These are phyloP conservation scores for Prunella fulvescens DNA, from an alignment of 2,113 vertebrate genomes.

Conservation along the genomic window DNA sequence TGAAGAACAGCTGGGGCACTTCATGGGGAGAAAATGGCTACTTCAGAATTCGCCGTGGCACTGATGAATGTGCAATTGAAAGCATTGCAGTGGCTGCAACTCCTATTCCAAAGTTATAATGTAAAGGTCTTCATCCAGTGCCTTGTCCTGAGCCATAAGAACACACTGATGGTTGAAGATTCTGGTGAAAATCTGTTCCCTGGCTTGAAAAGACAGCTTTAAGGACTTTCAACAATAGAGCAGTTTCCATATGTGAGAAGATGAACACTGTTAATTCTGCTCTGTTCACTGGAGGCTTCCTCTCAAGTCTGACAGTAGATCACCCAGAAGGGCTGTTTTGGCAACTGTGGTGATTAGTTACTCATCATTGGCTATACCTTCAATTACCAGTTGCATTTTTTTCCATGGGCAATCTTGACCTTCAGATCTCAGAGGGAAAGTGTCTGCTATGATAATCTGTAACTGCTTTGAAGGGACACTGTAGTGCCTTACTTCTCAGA, in stretches of 20 bases:
- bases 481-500: constrained; percentile 42
- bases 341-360: neutral
- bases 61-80: constrained; percentile 90
- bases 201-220: neutral
- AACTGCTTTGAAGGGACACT: neutral
- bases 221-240: neutral
- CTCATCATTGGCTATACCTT: neutral
- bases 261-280: neutral
- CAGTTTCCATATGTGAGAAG: neutral
- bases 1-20: constrained; percentile 96
- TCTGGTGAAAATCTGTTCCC: neutral
- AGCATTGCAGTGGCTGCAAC: constrained; percentile 87
- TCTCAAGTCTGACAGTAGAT: neutral
- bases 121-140: neutral
- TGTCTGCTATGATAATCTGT: neutral
- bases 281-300: neutral
- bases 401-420: neutral
- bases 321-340: neutral
- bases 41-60: constrained; percentile 91
- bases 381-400: neutral
- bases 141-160: neutral
- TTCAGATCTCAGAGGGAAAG: neutral
- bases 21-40: constrained; percentile 88
- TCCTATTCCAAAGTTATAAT: constrained; percentile 82
- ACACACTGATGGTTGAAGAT: neutral